These are phyloP conservation scores for Papio anubis DNA, from an alignment of 2,113 vertebrate genomes.

Conservation along the genomic window DNA sequence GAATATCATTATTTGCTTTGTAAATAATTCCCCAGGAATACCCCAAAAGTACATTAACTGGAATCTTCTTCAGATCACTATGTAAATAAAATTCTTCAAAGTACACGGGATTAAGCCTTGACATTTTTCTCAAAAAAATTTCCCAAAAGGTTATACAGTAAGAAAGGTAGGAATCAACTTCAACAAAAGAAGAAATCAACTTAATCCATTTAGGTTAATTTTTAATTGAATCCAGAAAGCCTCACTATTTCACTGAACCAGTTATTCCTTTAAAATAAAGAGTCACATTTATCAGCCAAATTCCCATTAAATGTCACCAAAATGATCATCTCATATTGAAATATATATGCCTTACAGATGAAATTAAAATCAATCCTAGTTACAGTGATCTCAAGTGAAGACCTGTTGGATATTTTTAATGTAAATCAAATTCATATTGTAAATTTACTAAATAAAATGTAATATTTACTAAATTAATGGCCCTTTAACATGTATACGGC, in stretches of 20 bases:
- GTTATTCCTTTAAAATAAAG: conserved; percentile 13
- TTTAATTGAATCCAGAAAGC: conserved; percentile 56
- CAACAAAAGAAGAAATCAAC: conserved; percentile 29
- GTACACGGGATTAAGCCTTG: not conserved
- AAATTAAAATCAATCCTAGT: conserved; percentile 36
- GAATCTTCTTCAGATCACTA: not conserved
- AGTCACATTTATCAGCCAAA: conserved; percentile 41
- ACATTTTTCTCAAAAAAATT: not conserved
- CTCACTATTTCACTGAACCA: conserved; percentile 20
- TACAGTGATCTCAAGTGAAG: conserved; percentile 9
- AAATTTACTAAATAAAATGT: not conserved
- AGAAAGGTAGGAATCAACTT: not conserved
- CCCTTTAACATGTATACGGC: not conserved
- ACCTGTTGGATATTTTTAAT: not conserved
- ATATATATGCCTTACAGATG: not conserved
- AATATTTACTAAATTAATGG: not conserved
- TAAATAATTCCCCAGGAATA: not conserved
- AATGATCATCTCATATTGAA: conserved; percentile 42
- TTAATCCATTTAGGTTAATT: conserved; percentile 35
- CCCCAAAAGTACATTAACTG: not conserved
- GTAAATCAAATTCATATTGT: conserved; percentile 19
- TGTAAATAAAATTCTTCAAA: not conserved
- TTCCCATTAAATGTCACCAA: conserved; percentile 52
- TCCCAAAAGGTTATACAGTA: not conserved
- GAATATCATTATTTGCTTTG: not conserved